Evolutionary conservation across 2,113 vertebrate species (phyloP).

Genomic region (Odontophorus gujanensis): DNA sequence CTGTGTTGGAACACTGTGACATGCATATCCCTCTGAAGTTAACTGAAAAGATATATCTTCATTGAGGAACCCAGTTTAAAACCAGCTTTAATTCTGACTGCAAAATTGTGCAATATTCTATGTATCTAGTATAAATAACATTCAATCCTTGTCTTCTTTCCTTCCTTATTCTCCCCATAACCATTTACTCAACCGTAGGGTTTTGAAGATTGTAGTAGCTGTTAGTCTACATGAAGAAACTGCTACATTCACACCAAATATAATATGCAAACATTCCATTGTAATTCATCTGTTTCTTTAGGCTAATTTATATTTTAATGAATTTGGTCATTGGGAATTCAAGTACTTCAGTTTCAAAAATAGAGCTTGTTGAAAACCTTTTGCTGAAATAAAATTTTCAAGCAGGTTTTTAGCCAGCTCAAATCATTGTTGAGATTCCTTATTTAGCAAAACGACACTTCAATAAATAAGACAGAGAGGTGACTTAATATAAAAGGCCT

Average conservation of each 20-base stretch:
- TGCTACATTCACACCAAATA: slow-evolving; percentile 1
- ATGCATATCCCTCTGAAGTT: not conserved
- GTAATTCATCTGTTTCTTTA: slow-evolving; percentile 56
- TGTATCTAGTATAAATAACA: not conserved
- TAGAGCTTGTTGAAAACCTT: slow-evolving; percentile 50
- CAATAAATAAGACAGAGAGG: slow-evolving; percentile 43
- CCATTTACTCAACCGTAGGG: not conserved
- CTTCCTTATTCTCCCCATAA: not conserved
- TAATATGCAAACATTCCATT: slow-evolving; percentile 33
- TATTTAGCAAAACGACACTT: slow-evolving; percentile 27
- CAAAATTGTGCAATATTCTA: slow-evolving; percentile 28
- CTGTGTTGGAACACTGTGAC: not conserved
- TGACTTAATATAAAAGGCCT: slow-evolving; percentile 11
- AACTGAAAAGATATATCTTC: not conserved
- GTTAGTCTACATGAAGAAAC: not conserved
- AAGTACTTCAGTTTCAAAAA: slow-evolving; percentile 48
- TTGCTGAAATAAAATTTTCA: slow-evolving; percentile 29
- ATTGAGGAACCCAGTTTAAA: not conserved
- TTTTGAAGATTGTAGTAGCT: slow-evolving; percentile 3
- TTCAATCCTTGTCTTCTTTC: slow-evolving; percentile 12
- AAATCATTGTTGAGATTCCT: slow-evolving; percentile 15
- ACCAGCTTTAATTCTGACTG: slow-evolving; percentile 12
- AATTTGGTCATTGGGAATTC: slow-evolving; percentile 47
- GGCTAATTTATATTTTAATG: slow-evolving; percentile 68
- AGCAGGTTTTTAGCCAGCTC: slow-evolving; percentile 32